Base-by-base conservation (phyloP, 2,888 invertebrate genomes). In the Tortricodes alternella region DNA sequence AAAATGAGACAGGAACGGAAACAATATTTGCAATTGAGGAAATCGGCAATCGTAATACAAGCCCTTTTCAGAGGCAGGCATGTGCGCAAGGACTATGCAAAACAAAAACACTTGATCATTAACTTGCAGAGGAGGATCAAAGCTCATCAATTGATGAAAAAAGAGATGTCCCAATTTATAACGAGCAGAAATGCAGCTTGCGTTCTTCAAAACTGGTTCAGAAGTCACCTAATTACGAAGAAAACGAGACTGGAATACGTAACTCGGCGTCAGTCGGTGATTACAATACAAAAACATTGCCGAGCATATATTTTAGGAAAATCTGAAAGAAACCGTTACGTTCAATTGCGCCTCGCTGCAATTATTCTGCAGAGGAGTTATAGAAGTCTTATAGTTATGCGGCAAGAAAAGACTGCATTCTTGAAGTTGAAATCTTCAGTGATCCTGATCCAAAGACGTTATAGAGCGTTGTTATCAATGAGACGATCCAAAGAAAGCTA, bases 51-150 rank as follows among this genome's bases (percentile, higher is more conserved):
- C 5, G 70, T 78, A 16, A 58, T 93, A 2, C 94, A 94, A 66
- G 79, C 87, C 38, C 72, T 80, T 15, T 86, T 78, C 61, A 89
- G 92, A 38, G 82, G 89, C 5, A 83, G 82, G 60, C 70, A 83
- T 65, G 81, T 80, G 2, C 86, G 85, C 6, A 69, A 73, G 18
- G 69, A 80, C 15, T 92, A 89, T 59, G 59, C 71, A 7, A 67
- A 65, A 29, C 69, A 68, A 2, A 77, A 71, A 38, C 69, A 75
- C 15, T 71, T 85, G 8, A 79, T 85, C 19, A 71, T 91, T 9
- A 61, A 64, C 1, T 71, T 94, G 41, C 94, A 94, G 64, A 80
- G 75, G 50, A 89, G 81, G 74, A 86, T 91, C 67, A 87, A 90
- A 64, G 91, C 92, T 0, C 73, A 77, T 5, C 76, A 74, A 35